Percentiles rank a stretch among this genome's conserved stretches.
Conservation (phyloP, 2,888 invertebrate species). For the Sericinus montela region DNA sequence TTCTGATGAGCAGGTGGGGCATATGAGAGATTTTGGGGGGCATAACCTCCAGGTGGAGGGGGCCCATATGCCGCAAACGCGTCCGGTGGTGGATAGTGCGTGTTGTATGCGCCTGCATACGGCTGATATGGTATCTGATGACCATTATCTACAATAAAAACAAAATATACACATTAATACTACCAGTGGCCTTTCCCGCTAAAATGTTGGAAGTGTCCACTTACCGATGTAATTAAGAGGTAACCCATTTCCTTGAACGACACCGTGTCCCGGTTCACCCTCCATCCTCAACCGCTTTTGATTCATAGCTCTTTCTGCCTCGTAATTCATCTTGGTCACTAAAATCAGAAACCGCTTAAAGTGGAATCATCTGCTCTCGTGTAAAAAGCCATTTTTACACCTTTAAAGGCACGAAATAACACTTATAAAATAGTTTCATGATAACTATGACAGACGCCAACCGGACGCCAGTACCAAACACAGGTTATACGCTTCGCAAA, state of each 20-base stretch:
- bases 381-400: constrained; percentile 42
- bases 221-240: constrained; percentile 75
- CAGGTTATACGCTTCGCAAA: constrained; percentile 73
- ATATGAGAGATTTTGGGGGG: constrained; percentile 70
- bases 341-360: constrained; percentile 57
- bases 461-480: constrained; percentile 77
- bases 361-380: constrained; percentile 33
- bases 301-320: constrained; percentile 75
- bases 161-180: not conserved
- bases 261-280: constrained; percentile 73
- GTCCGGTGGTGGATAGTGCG: constrained; percentile 74
- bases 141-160: constrained; percentile 67
- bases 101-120: constrained; percentile 72
- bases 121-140: constrained; percentile 76
- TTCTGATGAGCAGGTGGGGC: constrained; percentile 75
- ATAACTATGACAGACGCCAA: constrained; percentile 75
- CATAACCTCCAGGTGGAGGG: constrained; percentile 69
- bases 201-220: constrained; percentile 29
- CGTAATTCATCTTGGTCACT: constrained; percentile 78
- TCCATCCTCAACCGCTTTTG: constrained; percentile 78
- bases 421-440: constrained; percentile 51
- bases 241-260: constrained; percentile 75
- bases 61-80: constrained; percentile 73
- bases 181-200: constrained; percentile 27
- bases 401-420: constrained; percentile 39